A percentile compares a stretch with the other conserved stretches of the same genome.
These are phyloP conservation scores for Napeogenes inachia DNA, from an alignment of 2,888 invertebrate species.

Conservation along the genomic window DNA sequence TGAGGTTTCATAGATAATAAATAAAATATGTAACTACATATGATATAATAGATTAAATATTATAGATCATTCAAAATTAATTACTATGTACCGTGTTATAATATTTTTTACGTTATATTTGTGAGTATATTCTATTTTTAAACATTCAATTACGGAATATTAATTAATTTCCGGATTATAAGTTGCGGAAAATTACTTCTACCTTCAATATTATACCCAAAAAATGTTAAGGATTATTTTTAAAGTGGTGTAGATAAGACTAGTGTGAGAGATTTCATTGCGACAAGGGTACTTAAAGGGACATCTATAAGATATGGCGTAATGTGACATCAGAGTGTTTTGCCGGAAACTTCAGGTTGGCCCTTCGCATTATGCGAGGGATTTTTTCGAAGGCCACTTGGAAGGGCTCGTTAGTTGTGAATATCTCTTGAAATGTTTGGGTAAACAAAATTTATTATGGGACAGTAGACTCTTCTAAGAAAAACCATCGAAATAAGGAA, in stretches of 20 bases:
- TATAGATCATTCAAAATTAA: no score
- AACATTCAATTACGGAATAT: no score
- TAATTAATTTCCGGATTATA: no score
- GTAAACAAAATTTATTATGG: slow-evolving; percentile 24
- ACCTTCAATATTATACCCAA: no score
- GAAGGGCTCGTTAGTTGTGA: slow-evolving; percentile 31
- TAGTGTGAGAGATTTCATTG: slow-evolving; percentile 17
- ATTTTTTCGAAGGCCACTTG: slow-evolving; percentile 19
- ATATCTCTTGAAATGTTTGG: slow-evolving; percentile 26
- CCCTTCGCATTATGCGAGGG: slow-evolving; percentile 30
- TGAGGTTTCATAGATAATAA: no score
- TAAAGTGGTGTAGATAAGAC: neutral
- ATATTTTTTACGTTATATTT: no score
- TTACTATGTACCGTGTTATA: no score
- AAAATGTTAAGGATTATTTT: neutral
- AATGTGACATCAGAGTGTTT: slow-evolving; percentile 28
- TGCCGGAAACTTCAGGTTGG: slow-evolving; percentile 31
- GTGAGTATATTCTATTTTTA: no score
- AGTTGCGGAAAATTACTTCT: no score
- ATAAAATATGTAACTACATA: no score
- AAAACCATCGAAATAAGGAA: slow-evolving; percentile 8
- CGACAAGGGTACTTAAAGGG: slow-evolving; percentile 6
- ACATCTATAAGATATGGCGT: slow-evolving; percentile 19
- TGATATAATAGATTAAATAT: no score
- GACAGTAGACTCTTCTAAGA: slow-evolving; percentile 1